A percentile compares a stretch with the other conserved stretches of the same genome.
phyloP scores from a whole-genome alignment of 2,888 invertebrate species.

The Drosophila seclusa region DNA sequence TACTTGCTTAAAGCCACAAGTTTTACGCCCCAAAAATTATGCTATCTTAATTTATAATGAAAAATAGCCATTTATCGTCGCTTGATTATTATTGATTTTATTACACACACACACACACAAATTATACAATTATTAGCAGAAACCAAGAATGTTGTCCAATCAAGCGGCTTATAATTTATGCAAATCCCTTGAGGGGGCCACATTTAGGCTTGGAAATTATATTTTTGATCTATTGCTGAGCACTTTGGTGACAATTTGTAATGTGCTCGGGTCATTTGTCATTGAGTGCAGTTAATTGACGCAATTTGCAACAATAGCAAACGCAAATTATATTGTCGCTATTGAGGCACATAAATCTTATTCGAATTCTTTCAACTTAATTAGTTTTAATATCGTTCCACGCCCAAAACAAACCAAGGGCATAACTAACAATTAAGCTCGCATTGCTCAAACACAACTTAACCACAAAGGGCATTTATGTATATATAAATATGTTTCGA shows the following conservation, averaged over 20 bases:
- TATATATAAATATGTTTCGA: conserved; percentile 4
- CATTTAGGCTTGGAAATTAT: background rate
- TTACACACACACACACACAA: background rate
- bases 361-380: conserved; percentile 75
- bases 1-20: background rate
- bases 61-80: background rate
- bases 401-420: conserved; percentile 41
- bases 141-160: conserved; percentile 13
- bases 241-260: conserved; percentile 38
- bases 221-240: conserved; percentile 36
- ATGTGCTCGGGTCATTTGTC: conserved; percentile 51
- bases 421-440: conserved; percentile 77
- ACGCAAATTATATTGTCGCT: conserved; percentile 56
- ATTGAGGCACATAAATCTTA: conserved; percentile 70
- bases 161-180: conserved; percentile 24
- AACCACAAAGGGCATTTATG: conserved; percentile 34
- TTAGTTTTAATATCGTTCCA: conserved; percentile 69
- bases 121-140: conserved; percentile 29
- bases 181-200: background rate
- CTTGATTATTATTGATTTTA: conserved; percentile 5
- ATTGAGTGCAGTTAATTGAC: conserved; percentile 78
- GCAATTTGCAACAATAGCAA: conserved; percentile 61
- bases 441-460: conserved; percentile 44
- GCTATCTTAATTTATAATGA: conserved; percentile 13
- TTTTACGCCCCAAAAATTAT: conserved; percentile 38